Evolutionary conservation across 1,140 invertebrate genomes (phyloP), one percentile per base, ranked within the genome.

Genomic region (Pteromalus puparum): DNA sequence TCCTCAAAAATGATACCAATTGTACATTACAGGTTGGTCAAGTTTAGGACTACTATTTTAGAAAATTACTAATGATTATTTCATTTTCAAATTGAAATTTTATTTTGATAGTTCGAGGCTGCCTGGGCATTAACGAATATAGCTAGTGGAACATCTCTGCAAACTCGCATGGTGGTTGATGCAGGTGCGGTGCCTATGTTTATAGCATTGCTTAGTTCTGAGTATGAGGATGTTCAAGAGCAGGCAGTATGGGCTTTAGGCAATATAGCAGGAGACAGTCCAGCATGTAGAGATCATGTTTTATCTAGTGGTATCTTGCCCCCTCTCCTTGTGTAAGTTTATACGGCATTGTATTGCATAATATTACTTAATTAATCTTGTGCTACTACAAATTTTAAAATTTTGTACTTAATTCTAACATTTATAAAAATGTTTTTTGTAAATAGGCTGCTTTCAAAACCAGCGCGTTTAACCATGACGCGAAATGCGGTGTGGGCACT

Each of bases 91-190:
- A 28, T 30, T 28, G 1, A 28, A 70, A 28, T 30, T 28, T 0
- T 65, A 74, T 46, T 10, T 70, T 46, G 30, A 76, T 92, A 99
- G 97, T 99, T 99, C 94, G 98, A 99, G 94, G 98, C 98, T 82
- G 98, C 98, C 73, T 99, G 98, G 98, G 98, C 98, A 74, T 92
- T 99, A 85, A 99, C 98, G 77, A 99, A 99, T 93, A 99, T 99
- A 88, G 98, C 98, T 3, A 99, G 98, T 4, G 98, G 98, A n/a
- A 99, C 98, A 28, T 98, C 98, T 24, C 94, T 96, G 83, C 98
- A 99, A 93, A 99, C 98, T 4, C 95, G 96, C 82, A 96, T 97
- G 88, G 98, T 99, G 1, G 97, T 99, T 87, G 97, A 98, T 88
- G 97, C 97, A 53, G 98, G 98, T 72, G 98, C 98, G 38, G 97